Evolutionary conservation across 64 coral and sea anemone genomes (phyloP).

Genomic region (Montipora capricornis): DNA sequence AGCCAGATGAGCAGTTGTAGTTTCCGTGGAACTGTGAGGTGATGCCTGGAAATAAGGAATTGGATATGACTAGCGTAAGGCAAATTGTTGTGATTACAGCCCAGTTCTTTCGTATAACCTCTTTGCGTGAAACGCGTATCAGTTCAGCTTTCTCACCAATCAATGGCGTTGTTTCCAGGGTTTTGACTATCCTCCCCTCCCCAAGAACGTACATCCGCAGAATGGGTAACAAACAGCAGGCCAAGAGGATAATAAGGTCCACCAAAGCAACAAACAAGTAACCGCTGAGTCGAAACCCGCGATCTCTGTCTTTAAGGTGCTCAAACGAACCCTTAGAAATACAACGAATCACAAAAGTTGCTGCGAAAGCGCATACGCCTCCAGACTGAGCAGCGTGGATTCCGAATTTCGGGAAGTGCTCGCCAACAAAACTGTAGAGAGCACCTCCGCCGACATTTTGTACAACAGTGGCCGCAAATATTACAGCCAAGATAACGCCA

Average conservation of each 20-base stretch:
- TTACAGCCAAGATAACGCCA: constrained; percentile 56
- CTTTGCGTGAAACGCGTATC: constrained; percentile 39
- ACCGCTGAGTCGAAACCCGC: constrained; percentile 86
- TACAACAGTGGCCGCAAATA: constrained; percentile 83
- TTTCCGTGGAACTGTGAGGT: constrained; percentile 91
- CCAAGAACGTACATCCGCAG: neutral
- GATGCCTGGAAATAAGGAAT: constrained; percentile 88
- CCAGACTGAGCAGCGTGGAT: constrained; percentile 90
- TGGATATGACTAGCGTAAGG: constrained; percentile 83
- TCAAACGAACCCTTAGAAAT: constrained; percentile 93
- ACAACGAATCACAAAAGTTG: constrained; percentile 87
- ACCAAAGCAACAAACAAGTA: constrained; percentile 87
- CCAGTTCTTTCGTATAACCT: constrained; percentile 79
- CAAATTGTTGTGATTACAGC: constrained; percentile 73
- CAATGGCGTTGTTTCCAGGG: constrained; percentile 56
- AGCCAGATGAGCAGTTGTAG: constrained; percentile 60
- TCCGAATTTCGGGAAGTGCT: constrained; percentile 83
- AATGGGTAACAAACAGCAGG: constrained; percentile 53
- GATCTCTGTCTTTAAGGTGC: constrained; percentile 48
- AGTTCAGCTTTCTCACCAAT: constrained; percentile 4
- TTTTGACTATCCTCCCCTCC: neutral
- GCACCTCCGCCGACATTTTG: constrained; percentile 91
- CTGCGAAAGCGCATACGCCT: constrained; percentile 92
- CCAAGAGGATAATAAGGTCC: constrained; percentile 76
- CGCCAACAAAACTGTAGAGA: constrained; percentile 84